phyloP scores from a whole-genome alignment of 37 sponge, comb jelly and placozoan species.

The Ianthella basta region DNA sequence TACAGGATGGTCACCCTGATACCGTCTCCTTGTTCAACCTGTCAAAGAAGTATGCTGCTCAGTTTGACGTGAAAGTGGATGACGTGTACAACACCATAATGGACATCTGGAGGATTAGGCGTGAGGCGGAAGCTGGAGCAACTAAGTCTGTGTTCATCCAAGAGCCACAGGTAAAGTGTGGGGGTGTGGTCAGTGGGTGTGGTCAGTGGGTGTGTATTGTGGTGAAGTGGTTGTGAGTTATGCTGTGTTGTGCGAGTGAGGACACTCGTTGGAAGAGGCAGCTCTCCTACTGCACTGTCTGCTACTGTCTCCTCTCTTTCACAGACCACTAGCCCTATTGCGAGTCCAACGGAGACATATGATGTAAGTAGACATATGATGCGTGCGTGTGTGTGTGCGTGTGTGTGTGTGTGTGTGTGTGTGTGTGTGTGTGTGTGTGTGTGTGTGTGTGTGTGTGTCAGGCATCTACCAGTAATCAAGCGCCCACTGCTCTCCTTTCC shows the following conservation, averaged over 20 bases:
- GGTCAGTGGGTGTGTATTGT: background rate
- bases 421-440: background rate
- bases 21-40: slow-evolving; percentile 24
- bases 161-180: background rate
- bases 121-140: background rate
- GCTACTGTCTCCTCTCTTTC: no score
- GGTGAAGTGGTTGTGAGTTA: background rate
- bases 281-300: no score
- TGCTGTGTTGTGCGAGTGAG: background rate
- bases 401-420: slow-evolving; percentile 41
- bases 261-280: background rate
- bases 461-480: background rate
- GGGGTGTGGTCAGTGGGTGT: background rate
- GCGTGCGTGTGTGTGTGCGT: slow-evolving; percentile 36
- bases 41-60: slow-evolving; percentile 37
- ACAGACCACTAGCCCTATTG: background rate
- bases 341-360: background rate
- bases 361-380: slow-evolving; percentile 1
- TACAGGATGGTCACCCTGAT: slow-evolving; percentile 41
- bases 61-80: slow-evolving; percentile 35
- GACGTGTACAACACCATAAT: slow-evolving; percentile 48
- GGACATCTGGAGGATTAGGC: slow-evolving; percentile 43
- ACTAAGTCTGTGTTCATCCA: background rate
- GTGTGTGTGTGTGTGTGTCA: background rate
- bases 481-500: no score